phyloP scores from a whole-genome alignment of 2,113 vertebrate genomes.

The Callopanchax toddi region DNA sequence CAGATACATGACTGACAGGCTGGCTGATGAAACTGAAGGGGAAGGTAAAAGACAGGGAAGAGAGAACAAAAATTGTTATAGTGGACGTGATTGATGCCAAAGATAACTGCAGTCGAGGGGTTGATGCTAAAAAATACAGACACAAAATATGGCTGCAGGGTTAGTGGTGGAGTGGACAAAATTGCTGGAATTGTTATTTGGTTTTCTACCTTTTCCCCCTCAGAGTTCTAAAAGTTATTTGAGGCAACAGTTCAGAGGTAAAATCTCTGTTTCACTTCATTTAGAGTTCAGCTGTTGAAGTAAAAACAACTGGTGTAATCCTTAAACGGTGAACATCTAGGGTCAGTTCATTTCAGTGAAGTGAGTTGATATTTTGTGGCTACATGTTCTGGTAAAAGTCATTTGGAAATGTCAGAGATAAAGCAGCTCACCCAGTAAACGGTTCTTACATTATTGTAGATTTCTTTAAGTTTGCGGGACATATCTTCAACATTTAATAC shows the following conservation, averaged over 20 bases:
- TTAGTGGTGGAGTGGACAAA: conserved; percentile 39
- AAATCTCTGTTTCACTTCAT: background rate
- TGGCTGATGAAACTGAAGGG: conserved; percentile 65
- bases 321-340: conserved; percentile 25
- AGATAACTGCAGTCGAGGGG: conserved; percentile 49
- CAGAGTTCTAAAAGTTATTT: conserved; percentile 19
- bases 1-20: conserved; percentile 68
- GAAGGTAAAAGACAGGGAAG: conserved; percentile 48
- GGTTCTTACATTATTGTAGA: conserved; percentile 46
- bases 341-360: conserved; percentile 32
- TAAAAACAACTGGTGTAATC: background rate
- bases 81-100: conserved; percentile 52
- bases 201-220: conserved; percentile 19
- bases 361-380: conserved; percentile 43
- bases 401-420: conserved; percentile 69
- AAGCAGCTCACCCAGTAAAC: conserved; percentile 39
- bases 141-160: conserved; percentile 45
- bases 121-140: conserved; percentile 51
- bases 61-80: conserved; percentile 43
- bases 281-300: too few relatives aligned
- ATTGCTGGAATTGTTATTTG: conserved; percentile 52
- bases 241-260: conserved; percentile 10
- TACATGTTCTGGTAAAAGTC: conserved; percentile 55
- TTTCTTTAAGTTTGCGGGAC: too few relatives aligned
- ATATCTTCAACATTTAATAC: too few relatives aligned